Evolutionary conservation across 2,113 vertebrate genomes (phyloP).

Genomic region (Psittacus erithacus): DNA sequence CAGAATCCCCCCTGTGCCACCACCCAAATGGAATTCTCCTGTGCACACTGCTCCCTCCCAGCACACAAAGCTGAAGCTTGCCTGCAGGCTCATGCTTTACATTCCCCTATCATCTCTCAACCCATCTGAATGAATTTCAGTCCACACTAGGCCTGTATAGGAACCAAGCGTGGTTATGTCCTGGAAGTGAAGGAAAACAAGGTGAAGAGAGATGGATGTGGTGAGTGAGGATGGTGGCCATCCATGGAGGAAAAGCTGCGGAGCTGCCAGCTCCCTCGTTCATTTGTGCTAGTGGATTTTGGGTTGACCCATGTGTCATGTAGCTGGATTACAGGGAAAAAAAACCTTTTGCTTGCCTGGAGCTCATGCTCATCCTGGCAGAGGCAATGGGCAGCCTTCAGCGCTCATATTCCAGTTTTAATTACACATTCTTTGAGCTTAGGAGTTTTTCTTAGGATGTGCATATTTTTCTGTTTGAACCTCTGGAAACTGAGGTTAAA

Average conservation of each 20-base stretch:
- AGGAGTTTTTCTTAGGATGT: neutral
- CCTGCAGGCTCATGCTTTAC: neutral
- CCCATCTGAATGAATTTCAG: neutral
- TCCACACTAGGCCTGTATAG: neutral
- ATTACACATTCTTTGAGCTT: neutral
- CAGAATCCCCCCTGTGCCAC: slow-evolving; percentile 60
- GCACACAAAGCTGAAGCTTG: neutral
- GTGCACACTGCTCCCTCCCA: neutral
- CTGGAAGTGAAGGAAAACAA: neutral
- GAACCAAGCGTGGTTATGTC: neutral
- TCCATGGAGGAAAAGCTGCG: neutral
- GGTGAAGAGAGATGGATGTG: neutral
- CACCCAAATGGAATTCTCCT: neutral
- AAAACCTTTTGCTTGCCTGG: neutral
- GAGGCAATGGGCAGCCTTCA: neutral
- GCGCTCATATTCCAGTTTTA: neutral
- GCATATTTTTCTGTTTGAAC: neutral
- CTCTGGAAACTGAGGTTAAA: neutral
- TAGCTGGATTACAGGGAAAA: neutral
- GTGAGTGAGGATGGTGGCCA: neutral
- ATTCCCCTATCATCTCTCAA: neutral
- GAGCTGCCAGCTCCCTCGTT: neutral
- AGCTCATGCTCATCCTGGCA: neutral
- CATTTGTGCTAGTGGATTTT: neutral
- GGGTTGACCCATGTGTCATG: neutral